Evolutionary conservation across 2,113 vertebrate genomes (phyloP), one percentile per base, ranked within the genome.

Genomic region (Varanus komodoensis): DNA sequence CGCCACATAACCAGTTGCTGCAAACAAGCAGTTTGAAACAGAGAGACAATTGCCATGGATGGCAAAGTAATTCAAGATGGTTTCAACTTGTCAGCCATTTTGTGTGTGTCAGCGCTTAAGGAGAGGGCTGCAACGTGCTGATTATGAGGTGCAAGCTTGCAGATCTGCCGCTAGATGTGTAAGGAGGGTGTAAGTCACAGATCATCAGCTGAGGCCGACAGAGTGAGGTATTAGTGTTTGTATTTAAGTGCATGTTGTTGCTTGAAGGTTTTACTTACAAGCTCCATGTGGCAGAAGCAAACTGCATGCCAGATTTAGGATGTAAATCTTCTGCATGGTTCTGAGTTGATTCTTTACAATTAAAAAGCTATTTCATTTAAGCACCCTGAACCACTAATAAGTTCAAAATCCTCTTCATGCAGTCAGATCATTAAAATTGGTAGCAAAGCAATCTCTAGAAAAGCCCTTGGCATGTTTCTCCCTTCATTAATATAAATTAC

Each of bases 341-440:
- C 78, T 82, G 32, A 84, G 87, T 44, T 79, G 79, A 86, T 86
- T 54, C n/a, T n/a, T 92, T 75, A 34, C 82, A 80, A 92, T 89
- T 92, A 88, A 94, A 90, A 89, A 92, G 57, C 68, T 90, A 1
- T 88, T 91, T 91, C 71, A 54, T 71, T 93, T 85, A 48, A 93
- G 27, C 82, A 78, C 82, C 82, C 90, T 92, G 82, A 12, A 19
- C 89, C 89, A 87, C 82, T 92, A 91, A 95, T 89, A 75, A 89
- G 87, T 92, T 87, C 82, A 74, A 74, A 93, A 69, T 84, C 87
- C 79, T 83, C 91, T 94, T 94, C 81, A 82, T 93, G 90, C 91
- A 87, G 86, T 89, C 88, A 90, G 74, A 91, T 95, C 88, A 85
- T 96, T 94, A 95, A 93, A 95, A 94, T 64, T 95, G 79, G 89